Conservation (phyloP, 2,797 vertebrate genomes). For the Sorex maritimensis region DNA sequence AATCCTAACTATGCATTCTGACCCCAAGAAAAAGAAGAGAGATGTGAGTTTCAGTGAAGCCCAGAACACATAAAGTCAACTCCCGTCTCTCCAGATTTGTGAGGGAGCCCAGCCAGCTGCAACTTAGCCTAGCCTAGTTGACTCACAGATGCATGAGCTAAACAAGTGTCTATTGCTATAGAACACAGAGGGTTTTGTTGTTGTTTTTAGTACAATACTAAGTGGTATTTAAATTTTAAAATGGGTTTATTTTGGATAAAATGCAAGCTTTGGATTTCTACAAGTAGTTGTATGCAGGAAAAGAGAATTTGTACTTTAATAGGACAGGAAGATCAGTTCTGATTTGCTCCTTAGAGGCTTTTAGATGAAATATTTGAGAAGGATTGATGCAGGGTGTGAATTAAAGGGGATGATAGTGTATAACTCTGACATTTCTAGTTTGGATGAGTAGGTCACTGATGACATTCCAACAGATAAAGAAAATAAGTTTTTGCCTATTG, state of each 20-base stretch:
- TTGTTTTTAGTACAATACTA: neutral
- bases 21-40: neutral
- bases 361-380: conserved; percentile 19
- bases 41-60: accelerated
- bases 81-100: neutral
- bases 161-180: neutral
- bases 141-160: neutral
- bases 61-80: neutral
- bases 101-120: neutral
- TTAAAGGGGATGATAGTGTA: neutral
- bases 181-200: neutral
- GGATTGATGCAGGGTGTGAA: neutral
- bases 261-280: neutral
- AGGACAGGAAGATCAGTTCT: neutral
- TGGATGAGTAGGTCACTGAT: neutral
- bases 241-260: conserved; percentile 21
- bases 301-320: neutral
- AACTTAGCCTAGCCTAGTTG: neutral
- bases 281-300: neutral
- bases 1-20: neutral
- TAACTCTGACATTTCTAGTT: neutral
- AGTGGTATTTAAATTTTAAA: conserved; percentile 21
- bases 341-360: neutral
- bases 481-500: neutral
- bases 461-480: neutral